A percentile compares a stretch with the other conserved stretches of the same genome.
Conservation (phyloP, 2,888 invertebrate species). For the Acleris literana region DNA sequence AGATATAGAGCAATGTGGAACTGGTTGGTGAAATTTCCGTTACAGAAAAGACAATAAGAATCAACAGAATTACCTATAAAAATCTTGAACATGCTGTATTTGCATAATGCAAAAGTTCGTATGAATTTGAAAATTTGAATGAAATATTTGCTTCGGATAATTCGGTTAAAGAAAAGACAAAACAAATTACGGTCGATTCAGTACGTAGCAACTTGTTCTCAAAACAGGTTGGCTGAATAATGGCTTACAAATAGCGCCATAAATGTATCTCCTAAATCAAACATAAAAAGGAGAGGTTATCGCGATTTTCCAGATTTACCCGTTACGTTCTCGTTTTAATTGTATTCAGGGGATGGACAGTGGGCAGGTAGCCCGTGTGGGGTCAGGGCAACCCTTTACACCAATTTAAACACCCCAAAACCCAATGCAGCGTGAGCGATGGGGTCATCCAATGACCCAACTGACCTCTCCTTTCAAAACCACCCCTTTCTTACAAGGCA, state of each 20-base stretch:
- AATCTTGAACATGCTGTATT: background rate
- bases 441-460: constrained; percentile 80
- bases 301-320: constrained; percentile 71
- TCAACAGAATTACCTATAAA: background rate
- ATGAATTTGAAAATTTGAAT: background rate
- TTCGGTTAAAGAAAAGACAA: constrained; percentile 13
- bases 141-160: background rate
- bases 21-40: constrained; percentile 35
- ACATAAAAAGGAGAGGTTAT: constrained; percentile 67
- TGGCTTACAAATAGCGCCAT: constrained; percentile 56
- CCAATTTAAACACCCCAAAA: constrained; percentile 78
- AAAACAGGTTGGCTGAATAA: constrained; percentile 12
- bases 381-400: constrained; percentile 79
- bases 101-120: background rate
- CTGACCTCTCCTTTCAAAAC: constrained; percentile 72
- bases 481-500: constrained; percentile 79
- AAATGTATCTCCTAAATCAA: constrained; percentile 55
- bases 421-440: constrained; percentile 79
- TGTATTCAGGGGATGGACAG: constrained; percentile 65
- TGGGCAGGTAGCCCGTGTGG: constrained; percentile 75
- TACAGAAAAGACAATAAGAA: constrained; percentile 3
- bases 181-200: background rate
- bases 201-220: background rate
- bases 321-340: constrained; percentile 81
- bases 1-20: constrained; percentile 36